phyloP scores from a whole-genome alignment of 2,113 vertebrate species.

The Acinonyx jubatus region DNA sequence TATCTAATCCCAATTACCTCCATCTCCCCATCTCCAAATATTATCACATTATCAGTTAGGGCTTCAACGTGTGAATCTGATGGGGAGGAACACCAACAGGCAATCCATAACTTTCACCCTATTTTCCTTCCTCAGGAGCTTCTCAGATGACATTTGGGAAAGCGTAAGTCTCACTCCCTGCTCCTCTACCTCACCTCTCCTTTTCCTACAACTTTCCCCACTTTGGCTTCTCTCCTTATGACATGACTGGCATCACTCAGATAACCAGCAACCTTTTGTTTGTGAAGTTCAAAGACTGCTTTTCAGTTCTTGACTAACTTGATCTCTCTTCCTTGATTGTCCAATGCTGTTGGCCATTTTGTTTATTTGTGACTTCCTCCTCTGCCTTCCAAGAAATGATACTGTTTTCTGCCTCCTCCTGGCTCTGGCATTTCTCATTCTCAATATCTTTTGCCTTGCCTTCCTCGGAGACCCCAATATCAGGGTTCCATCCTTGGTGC shows the following conservation, averaged over 20 bases:
- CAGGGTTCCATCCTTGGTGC: background rate
- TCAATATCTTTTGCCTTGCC: background rate
- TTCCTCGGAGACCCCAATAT: background rate
- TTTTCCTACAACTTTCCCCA: background rate
- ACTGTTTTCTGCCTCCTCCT: background rate
- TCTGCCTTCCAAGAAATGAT: background rate
- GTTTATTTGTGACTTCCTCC: background rate
- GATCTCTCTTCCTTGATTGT: background rate
- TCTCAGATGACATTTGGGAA: background rate
- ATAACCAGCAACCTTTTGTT: background rate
- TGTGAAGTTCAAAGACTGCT: background rate
- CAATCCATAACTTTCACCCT: background rate
- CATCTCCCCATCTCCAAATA: background rate
- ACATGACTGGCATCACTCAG: background rate
- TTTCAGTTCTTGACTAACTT: conserved; percentile 1
- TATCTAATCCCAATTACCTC: background rate
- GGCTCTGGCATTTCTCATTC: background rate
- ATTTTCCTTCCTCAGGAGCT: background rate
- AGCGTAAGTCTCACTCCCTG: background rate
- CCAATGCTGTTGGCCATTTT: background rate
- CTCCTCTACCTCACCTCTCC: background rate
- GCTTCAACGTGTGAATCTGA: background rate
- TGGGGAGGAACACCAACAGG: background rate
- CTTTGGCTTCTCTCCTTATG: background rate
- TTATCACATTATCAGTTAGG: background rate